Percentiles rank a stretch among this genome's conserved stretches.
These are phyloP conservation scores for Laticauda laticaudata DNA, from an alignment of 2,113 vertebrate genomes.

Conservation along the genomic window DNA sequence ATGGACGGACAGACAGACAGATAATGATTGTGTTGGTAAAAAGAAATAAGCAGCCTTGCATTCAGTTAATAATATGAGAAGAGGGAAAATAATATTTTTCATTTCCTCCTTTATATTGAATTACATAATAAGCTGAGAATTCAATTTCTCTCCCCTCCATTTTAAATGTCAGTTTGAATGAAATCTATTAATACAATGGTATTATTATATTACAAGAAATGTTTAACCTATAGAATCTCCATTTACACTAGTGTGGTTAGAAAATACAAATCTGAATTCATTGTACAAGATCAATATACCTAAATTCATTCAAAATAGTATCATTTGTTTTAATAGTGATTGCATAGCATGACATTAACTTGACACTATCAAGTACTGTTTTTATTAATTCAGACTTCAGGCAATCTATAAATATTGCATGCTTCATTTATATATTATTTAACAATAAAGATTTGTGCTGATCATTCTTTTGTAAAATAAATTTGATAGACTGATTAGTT, in stretches of 20 bases:
- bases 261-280: conserved; percentile 1
- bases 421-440: neutral
- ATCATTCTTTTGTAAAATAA: neutral
- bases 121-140: neutral
- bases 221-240: neutral
- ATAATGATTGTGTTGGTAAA: neutral
- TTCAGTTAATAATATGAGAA: neutral
- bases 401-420: neutral
- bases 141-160: neutral
- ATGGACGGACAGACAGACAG: no score
- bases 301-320: neutral
- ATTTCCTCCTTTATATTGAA: neutral
- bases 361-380: neutral
- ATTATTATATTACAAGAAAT: neutral
- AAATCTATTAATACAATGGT: neutral
- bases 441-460: neutral
- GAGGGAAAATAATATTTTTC: neutral
- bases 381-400: neutral
- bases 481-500: neutral
- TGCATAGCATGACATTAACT: neutral
- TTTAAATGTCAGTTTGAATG: neutral
- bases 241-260: neutral
- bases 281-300: neutral
- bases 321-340: neutral
- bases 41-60: neutral